Base-by-base conservation (phyloP, 2,797 vertebrate species). In the Nasua narica region DNA sequence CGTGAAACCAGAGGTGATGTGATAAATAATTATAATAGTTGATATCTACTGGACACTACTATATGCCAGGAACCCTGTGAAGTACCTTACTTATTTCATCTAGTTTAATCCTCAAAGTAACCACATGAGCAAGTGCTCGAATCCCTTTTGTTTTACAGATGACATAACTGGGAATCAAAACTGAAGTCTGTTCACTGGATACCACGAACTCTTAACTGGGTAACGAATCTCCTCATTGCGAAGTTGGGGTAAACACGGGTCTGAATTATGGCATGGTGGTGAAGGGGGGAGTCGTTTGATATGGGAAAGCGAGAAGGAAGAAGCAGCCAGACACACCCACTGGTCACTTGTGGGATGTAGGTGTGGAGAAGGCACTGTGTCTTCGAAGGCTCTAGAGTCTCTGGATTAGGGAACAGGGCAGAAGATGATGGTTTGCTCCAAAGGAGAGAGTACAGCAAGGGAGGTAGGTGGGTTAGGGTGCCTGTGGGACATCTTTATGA, bases 291-390 rank as follows among this genome's bases (percentile, higher is more conserved):
- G 16, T 12, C n/a, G 8, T 4, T 16, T 65, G 27, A 27, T 5
- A 14, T 10, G 35, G 58, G 54, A 70, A 27, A 12, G 12, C 6
- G 46, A 25, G 52, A 40, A 60, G 50, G 69, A 27, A 48, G 43
- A 35, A 2, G 25, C 6, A 7, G 5, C 40, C 18, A 25, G 25
- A 46, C 21, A 0, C 14, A 13, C 2, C 25, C 25, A 4, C 9
- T 9, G 46, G 27, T 19, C 3, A 6, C 67, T 1, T 3, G 12
- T n/a, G 43, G 21, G 9, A 37, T 4, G 8, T 35, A 6, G 27
- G 1, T 9, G 11, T 12, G 48, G 43, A 19, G 37, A n/a, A 18
- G 32, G 32, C 3, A 3, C 25, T 8, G 0, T 2, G 8, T 7
- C 21, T 12, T 2, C 11, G 12, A 13, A 69, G n/a, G 7, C 7